Evolutionary conservation across 2,888 invertebrate species (phyloP).

Genomic region (Leptothorax acervorum): DNA sequence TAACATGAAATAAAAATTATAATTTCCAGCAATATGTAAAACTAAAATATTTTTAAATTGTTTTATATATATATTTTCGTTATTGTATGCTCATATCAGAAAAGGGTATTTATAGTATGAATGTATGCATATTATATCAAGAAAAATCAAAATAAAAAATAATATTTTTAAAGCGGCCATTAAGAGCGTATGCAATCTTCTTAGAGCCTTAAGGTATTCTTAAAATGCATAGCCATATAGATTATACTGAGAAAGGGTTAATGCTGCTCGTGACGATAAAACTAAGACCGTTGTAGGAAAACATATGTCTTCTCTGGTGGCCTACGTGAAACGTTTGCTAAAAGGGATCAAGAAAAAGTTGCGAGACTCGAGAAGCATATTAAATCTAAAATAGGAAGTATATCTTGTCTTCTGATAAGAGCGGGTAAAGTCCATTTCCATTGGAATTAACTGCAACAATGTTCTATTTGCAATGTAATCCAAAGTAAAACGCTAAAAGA

Average conservation of each 20-base stretch:
- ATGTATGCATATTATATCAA: background rate
- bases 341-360: constrained; percentile 20
- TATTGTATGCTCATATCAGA: background rate
- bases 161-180: background rate
- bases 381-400: constrained; percentile 8
- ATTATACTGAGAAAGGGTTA: background rate
- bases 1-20: background rate
- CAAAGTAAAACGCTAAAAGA: background rate
- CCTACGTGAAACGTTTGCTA: constrained; percentile 38
- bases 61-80: background rate
- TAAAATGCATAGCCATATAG: background rate
- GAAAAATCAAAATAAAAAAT: background rate
- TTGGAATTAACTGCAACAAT: constrained; percentile 10
- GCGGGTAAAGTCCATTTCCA: background rate
- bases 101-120: background rate
- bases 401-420: background rate
- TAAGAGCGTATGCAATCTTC: background rate
- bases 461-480: background rate
- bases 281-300: constrained; percentile 14
- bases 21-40: background rate
- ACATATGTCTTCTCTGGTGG: constrained; percentile 15
- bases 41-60: background rate
- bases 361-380: constrained; percentile 33
- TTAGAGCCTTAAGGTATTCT: background rate
- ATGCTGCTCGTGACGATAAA: constrained; percentile 23